phyloP scores from a whole-genome alignment of 2,113 vertebrate genomes.

The Camelus dromedarius region DNA sequence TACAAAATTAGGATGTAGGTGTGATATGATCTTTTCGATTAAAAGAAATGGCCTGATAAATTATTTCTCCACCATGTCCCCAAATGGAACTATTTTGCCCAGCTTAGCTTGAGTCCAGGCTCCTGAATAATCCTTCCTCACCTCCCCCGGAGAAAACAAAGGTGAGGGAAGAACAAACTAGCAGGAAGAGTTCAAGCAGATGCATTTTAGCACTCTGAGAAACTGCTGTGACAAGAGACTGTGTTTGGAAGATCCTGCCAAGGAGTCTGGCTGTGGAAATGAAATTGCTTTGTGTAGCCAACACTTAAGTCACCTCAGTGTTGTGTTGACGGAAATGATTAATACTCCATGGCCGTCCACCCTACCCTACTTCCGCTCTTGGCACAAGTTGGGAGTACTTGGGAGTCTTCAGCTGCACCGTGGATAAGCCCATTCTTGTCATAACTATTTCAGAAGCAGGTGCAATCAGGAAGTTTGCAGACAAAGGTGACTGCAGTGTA shows the following conservation, averaged over 20 bases:
- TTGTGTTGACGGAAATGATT: slow-evolving; percentile 67
- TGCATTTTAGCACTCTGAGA: slow-evolving; percentile 76
- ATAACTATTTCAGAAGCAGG: slow-evolving; percentile 48
- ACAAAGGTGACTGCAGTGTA: neutral
- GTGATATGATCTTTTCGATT: slow-evolving; percentile 41
- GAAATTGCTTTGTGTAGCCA: slow-evolving; percentile 73
- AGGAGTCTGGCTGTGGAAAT: slow-evolving; percentile 76
- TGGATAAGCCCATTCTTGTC: neutral
- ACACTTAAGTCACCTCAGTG: slow-evolving; percentile 65
- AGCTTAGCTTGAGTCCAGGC: slow-evolving; percentile 33
- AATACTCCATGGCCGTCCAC: neutral
- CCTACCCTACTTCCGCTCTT: accelerated
- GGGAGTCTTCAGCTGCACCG: neutral
- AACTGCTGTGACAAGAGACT: slow-evolving; percentile 78
- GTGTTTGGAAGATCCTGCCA: slow-evolving; percentile 58
- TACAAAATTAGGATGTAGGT: neutral
- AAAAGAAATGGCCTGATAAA: slow-evolving; percentile 43
- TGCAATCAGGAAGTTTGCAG: neutral
- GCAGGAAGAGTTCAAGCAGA: slow-evolving; percentile 73
- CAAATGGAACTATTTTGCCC: slow-evolving; percentile 39
- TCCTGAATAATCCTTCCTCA: slow-evolving; percentile 47
- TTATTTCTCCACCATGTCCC: slow-evolving; percentile 25
- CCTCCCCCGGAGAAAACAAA: slow-evolving; percentile 31
- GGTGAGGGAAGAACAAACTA: slow-evolving; percentile 75
- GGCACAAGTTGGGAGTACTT: neutral